These are phyloP conservation scores for Drosophila heteroneura DNA, from an alignment of 2,888 invertebrate species.

Conservation along the genomic window DNA sequence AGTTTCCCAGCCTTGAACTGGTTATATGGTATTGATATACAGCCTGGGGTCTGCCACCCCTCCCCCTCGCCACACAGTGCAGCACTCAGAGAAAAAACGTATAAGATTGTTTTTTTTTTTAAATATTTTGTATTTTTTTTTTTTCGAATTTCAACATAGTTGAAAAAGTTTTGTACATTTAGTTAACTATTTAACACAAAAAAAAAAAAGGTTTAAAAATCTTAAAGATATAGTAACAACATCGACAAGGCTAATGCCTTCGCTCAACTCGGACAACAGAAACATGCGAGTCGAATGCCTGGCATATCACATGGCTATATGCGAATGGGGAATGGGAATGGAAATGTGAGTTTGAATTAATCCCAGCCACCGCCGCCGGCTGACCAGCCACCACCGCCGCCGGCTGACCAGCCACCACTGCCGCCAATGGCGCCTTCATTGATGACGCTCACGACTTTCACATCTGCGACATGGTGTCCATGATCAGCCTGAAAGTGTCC, in stretches of 20 bases:
- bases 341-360: conserved; percentile 14
- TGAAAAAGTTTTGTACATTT: conserved; percentile 42
- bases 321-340: conserved; percentile 2
- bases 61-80: neutral
- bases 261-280: conserved; percentile 69
- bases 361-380: conserved; percentile 53
- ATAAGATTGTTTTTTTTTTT: neutral
- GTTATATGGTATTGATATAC: neutral
- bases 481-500: conserved; percentile 33
- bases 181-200: conserved; percentile 47
- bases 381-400: conserved; percentile 31
- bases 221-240: conserved; percentile 59
- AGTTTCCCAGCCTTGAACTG: conserved; percentile 10
- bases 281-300: conserved; percentile 60
- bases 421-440: conserved; percentile 33
- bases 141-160: conserved; percentile 29
- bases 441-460: conserved; percentile 51
- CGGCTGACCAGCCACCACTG: conserved; percentile 32
- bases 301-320: conserved; percentile 43
- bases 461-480: conserved; percentile 41
- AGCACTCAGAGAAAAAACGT: conserved; percentile 7
- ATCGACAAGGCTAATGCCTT: conserved; percentile 68
- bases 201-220: conserved; percentile 22
- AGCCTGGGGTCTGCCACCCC: neutral
- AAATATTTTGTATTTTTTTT: conserved; percentile 1